Base-by-base conservation (phyloP, 2,113 vertebrate genomes). In the Semicossyphus pulcher region DNA sequence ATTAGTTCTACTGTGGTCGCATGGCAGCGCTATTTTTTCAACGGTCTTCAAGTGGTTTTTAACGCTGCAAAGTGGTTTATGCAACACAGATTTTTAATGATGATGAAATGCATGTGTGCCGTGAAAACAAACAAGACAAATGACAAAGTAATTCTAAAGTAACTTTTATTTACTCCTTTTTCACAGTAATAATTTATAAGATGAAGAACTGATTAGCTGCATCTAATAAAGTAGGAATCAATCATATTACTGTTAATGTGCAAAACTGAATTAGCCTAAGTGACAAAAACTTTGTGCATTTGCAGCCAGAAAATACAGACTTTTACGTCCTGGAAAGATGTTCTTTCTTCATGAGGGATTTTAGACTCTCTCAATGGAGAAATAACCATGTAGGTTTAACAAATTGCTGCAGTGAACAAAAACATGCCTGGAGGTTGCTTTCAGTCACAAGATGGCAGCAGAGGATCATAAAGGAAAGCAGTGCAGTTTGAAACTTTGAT, bases 391-490 rank as follows among this genome's bases (percentile, higher is more conserved):
- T 26, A 3, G 56, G 8, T 64, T 49, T 63, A 32, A 18, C 37
- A 80, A 32, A 78, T 39, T 59, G 77, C 71, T 64, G 75, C 68
- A 54, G 67, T 48, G 49, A 51, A 65, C 44, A 67, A 64, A 81
- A 44, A 67, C 59, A 76, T 72, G 69, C 45, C 59, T 18, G 32
- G 36, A 51, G 18, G 37, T 61, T 42, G 56, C 26, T 56, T 66
- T 71, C 49, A 47, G 78, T 83, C 91, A 91, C 78, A 58, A 88
- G 91, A 84, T 91, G 88, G 91, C 91, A 90, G 89, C 84, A 91
- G 82, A 89, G 56, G 72, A 56, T 67, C 20, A 29, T 5, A 14
- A 61, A 26, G n/a, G 11, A 18, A 25, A 68, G 25, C 18, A 52
- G 20, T 49, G 58, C 4, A n/a, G 20, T n/a, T n/a, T n/a, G n/a